phyloP scores from a whole-genome alignment of 2,113 vertebrate species.

The Gopherus evgoodei region DNA sequence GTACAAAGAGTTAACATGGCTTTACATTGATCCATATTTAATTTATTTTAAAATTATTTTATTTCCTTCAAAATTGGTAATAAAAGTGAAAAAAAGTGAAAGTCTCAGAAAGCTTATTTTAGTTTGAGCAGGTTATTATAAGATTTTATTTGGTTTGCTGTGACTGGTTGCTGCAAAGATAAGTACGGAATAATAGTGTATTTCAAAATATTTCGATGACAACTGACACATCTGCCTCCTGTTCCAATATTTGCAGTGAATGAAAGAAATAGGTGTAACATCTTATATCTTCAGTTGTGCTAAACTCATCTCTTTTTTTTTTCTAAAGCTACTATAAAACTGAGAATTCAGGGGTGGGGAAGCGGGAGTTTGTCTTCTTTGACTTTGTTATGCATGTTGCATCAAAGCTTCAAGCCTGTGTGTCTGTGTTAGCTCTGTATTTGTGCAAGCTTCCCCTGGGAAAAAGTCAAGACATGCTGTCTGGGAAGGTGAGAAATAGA shows the following conservation, averaged over 20 bases:
- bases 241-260: neutral
- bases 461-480: accelerated
- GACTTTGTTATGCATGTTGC: accelerated
- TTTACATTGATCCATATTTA: neutral
- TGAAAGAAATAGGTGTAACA: neutral
- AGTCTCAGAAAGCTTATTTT: neutral
- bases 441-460: neutral
- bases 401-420: neutral
- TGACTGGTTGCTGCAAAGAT: neutral
- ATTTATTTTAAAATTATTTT: neutral
- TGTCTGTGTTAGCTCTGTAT: neutral
- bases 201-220: neutral
- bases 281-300: neutral
- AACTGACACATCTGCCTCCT: neutral
- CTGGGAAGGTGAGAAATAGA: neutral
- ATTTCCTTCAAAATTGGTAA: neutral
- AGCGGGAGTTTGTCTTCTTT: neutral
- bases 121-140: neutral
- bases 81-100: neutral
- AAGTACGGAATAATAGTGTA: neutral
- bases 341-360: neutral
- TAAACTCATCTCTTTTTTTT: neutral
- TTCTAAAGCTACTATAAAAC: neutral
- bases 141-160: neutral
- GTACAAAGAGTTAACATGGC: neutral